phyloP scores from a whole-genome alignment of 1,140 invertebrate genomes.

The Cydia amplana region DNA sequence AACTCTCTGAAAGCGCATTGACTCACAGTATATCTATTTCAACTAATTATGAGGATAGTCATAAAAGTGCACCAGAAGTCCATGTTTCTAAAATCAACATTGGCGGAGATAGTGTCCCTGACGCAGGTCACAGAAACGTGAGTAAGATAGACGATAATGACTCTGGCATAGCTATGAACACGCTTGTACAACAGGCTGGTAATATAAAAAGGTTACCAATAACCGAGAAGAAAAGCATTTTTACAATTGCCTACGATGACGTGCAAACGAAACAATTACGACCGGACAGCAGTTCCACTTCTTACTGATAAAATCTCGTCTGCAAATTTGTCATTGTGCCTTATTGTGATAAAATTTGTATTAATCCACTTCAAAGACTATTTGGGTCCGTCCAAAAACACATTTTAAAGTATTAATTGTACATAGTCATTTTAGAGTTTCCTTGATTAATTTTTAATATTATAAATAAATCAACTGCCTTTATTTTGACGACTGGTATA shows the following conservation, averaged over 20 bases:
- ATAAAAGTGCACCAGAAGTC: slow-evolving; percentile 60
- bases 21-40: slow-evolving; percentile 75
- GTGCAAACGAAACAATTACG: slow-evolving; percentile 81
- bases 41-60: slow-evolving; percentile 63
- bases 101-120: slow-evolving; percentile 57
- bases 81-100: slow-evolving; percentile 76
- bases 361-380: slow-evolving; percentile 41
- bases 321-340: slow-evolving; percentile 44
- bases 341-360: slow-evolving; percentile 46
- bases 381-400: slow-evolving; percentile 41
- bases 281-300: slow-evolving; percentile 78
- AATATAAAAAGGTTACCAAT: slow-evolving; percentile 85
- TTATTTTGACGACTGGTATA: slow-evolving; percentile 68
- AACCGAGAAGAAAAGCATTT: slow-evolving; percentile 95
- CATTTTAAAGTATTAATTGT: slow-evolving; percentile 34
- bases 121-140: slow-evolving; percentile 49
- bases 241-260: slow-evolving; percentile 94
- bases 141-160: slow-evolving; percentile 84
- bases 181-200: slow-evolving; percentile 76
- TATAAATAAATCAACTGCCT: slow-evolving; percentile 62
- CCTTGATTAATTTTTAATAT: neutral
- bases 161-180: slow-evolving; percentile 86
- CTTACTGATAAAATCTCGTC: slow-evolving; percentile 58
- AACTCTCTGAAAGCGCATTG: slow-evolving; percentile 68
- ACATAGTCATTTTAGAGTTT: slow-evolving; percentile 20